A percentile compares a stretch with the other conserved stretches of the same genome.
These are phyloP conservation scores for Hypothenemus hampei DNA, from an alignment of 1,140 invertebrate species.

Conservation along the genomic window DNA sequence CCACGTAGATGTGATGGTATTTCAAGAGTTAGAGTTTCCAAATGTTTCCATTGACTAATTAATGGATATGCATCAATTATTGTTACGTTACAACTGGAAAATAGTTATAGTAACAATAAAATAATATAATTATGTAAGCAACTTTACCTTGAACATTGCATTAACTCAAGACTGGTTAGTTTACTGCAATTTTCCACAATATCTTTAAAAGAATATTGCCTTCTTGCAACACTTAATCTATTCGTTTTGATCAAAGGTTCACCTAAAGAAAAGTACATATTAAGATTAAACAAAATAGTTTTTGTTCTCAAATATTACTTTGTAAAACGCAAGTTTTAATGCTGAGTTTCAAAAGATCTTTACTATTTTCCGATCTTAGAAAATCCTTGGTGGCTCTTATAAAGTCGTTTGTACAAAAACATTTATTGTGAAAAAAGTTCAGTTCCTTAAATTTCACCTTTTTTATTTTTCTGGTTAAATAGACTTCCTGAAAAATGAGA, in stretches of 20 bases:
- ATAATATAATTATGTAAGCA: slow-evolving; percentile 1
- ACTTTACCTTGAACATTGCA: slow-evolving; percentile 14
- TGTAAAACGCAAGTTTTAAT: slow-evolving; percentile 22
- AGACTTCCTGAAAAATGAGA: slow-evolving; percentile 20
- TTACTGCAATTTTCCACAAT: slow-evolving; percentile 11
- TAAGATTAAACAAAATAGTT: no score
- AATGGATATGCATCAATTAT: slow-evolving; percentile 16
- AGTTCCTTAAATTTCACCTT: slow-evolving; percentile 18
- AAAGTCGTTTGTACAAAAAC: slow-evolving; percentile 17
- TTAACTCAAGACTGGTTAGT: slow-evolving; percentile 11
- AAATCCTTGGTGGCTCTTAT: slow-evolving; percentile 18
- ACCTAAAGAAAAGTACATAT: slow-evolving; percentile 1
- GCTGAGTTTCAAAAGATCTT: slow-evolving; percentile 15
- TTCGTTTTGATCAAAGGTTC: neutral
- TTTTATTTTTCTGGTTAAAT: slow-evolving; percentile 12
- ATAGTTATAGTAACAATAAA: slow-evolving; percentile 7
- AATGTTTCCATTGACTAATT: slow-evolving; percentile 8
- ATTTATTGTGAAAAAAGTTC: slow-evolving; percentile 23
- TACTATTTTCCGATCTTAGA: slow-evolving; percentile 16
- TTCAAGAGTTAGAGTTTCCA: slow-evolving; percentile 18
- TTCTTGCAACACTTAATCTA: neutral
- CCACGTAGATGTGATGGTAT: slow-evolving; percentile 13
- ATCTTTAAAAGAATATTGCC: slow-evolving; percentile 6
- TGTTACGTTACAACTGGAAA: slow-evolving; percentile 24
- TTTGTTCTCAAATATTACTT: no score